Base-by-base conservation (phyloP, 2,113 vertebrate genomes). In the Agelaius phoeniceus region DNA sequence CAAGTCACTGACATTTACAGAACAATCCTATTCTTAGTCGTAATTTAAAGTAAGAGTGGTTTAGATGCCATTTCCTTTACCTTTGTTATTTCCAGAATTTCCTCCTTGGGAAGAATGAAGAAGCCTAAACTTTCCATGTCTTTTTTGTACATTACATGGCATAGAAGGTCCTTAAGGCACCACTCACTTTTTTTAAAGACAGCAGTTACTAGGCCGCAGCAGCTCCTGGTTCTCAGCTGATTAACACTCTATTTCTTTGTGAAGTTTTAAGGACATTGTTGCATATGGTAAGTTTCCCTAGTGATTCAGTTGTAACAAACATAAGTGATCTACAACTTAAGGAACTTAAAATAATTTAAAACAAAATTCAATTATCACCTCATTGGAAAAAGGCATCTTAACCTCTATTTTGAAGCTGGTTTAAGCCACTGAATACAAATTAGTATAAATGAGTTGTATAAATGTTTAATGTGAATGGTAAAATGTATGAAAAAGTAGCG, bases 291-390 rank as follows among this genome's bases (percentile, higher is more conserved):
- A 61, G 13, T 39, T 80, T 87, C 14, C 10, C 4, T 51, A 87
- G 19, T 27, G 24, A 63, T 68, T 68, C 7, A 18, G 10, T 35
- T 35, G 2, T 15, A 49, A 12, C 8, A 87, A 77, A 31, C 4
- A 31, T n/a, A 49, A 75, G 1, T 0, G 0, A 46, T 19, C 17
- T 67, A 35, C 9, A 37, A 14, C 2, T 51, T 44, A 20, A 46
- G 19, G 13, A 84, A 44, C 15, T 80, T 13, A 27, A 57, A 68
- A 31, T 22, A 59, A 43, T 48, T 43, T 27, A n/a, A 67, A 87
- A 18, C 1, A 6, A 27, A 33, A 43, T 54, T 33, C 2, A 62
- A 4, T 24, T 41, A 3, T 54, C 21, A 57, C 21, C 2, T 73
- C 5, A 30, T 48, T 46, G 28, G 19, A 54, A 58, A 86, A 89